These are phyloP conservation scores for Elysia chlorotica DNA, from an alignment of 1,140 invertebrate species.

Conservation along the genomic window DNA sequence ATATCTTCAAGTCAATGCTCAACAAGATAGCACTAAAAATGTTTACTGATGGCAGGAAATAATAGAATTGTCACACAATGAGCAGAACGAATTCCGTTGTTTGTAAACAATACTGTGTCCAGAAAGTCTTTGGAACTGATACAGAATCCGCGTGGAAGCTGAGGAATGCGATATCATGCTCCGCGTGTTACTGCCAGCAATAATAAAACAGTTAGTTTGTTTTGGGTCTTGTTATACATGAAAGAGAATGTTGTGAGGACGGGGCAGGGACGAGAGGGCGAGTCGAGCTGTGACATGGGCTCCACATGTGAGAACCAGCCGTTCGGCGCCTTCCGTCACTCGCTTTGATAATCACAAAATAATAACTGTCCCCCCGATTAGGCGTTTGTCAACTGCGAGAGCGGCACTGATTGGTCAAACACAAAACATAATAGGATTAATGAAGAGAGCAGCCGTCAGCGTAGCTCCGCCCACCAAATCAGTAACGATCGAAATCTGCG, in stretches of 20 bases:
- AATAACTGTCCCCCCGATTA: constrained; percentile 21
- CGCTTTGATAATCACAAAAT: constrained; percentile 26
- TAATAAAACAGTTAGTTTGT: constrained; percentile 19
- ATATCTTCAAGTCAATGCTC: no score
- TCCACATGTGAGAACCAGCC: no score
- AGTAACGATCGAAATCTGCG: constrained; percentile 21
- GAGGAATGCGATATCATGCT: background rate
- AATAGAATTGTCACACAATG: no score
- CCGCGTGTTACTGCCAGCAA: background rate
- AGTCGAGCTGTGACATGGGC: no score
- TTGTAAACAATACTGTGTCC: no score
- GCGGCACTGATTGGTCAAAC: constrained; percentile 23
- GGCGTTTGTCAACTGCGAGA: constrained; percentile 6
- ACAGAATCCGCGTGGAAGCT: background rate
- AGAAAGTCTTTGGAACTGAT: no score
- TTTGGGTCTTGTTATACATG: constrained; percentile 14
- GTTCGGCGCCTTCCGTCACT: constrained; percentile 21
- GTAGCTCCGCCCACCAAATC: constrained; percentile 20
- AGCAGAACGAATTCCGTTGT: no score
- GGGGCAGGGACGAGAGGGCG: no score
- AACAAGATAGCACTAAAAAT: no score
- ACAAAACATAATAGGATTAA: constrained; percentile 28
- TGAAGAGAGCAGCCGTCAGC: constrained; percentile 15
- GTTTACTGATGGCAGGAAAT: no score
- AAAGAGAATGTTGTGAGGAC: no score